A percentile compares a stretch with the other conserved stretches of the same genome.
These are phyloP conservation scores for Macrotrachela quadricornifera DNA, from an alignment of 1,140 invertebrate genomes.

Conservation along the genomic window DNA sequence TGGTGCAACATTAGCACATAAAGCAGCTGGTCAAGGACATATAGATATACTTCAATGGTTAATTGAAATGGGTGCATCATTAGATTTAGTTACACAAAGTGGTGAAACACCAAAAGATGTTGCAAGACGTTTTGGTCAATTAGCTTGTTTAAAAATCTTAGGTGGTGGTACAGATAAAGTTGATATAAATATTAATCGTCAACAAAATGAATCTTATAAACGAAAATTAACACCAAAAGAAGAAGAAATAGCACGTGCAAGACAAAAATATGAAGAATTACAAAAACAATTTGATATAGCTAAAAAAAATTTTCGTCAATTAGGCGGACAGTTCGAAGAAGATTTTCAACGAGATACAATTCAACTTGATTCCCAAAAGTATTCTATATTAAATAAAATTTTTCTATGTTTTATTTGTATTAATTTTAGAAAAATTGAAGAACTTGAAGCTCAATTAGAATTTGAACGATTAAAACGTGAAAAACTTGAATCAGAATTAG, in stretches of 20 bases:
- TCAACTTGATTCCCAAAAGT: slow-evolving; percentile 22
- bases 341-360: slow-evolving; percentile 17
- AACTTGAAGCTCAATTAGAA: slow-evolving; percentile 26
- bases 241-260: slow-evolving; percentile 15
- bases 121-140: slow-evolving; percentile 24
- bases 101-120: slow-evolving; percentile 27
- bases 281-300: slow-evolving; percentile 24
- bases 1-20: slow-evolving; percentile 26
- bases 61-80: slow-evolving; percentile 28
- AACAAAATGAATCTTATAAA: background rate
- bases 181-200: slow-evolving; percentile 12
- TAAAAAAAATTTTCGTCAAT: slow-evolving; percentile 27
- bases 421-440: slow-evolving; percentile 20
- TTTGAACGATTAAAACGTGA: slow-evolving; percentile 26
- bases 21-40: slow-evolving; percentile 31
- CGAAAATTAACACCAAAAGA: background rate
- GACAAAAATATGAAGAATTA: slow-evolving; percentile 24
- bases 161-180: slow-evolving; percentile 14
- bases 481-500: slow-evolving; percentile 26
- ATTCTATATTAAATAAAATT: background rate
- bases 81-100: slow-evolving; percentile 22
- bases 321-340: slow-evolving; percentile 27
- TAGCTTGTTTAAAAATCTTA: slow-evolving; percentile 26
- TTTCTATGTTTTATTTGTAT: background rate
- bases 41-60: slow-evolving; percentile 27